A percentile compares a stretch with the other conserved stretches of the same genome.
Evolutionary conservation across 2,797 vertebrate genomes (phyloP).

Genomic region (Schizopygopsis malacanthus): DNA sequence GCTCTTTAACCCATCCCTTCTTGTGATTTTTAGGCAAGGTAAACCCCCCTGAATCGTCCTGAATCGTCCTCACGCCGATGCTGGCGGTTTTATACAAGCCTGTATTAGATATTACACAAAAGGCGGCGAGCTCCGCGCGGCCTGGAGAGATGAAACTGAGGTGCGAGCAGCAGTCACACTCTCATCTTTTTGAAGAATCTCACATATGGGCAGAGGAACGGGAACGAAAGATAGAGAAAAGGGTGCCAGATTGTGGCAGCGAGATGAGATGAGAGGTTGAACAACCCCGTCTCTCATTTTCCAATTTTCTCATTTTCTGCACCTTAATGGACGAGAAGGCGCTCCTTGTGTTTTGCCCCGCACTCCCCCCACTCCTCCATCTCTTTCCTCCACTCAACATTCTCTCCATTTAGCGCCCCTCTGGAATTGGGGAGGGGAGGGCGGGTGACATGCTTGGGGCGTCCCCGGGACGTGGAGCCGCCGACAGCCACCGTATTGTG

Average conservation of each 20-base stretch:
- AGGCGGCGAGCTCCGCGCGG: not conserved
- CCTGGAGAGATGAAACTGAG: constrained; percentile 40
- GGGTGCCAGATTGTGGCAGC: constrained; percentile 33
- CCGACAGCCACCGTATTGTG: constrained; percentile 71
- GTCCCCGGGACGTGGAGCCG: constrained; percentile 65
- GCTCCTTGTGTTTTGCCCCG: constrained; percentile 56
- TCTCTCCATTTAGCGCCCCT: constrained; percentile 65
- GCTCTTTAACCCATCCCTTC: not conserved
- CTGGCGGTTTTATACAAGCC: not conserved
- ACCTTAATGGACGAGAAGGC: constrained; percentile 56
- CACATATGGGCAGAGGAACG: constrained; percentile 17
- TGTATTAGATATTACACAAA: constrained; percentile 19
- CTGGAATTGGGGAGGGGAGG: constrained; percentile 64
- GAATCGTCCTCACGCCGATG: not conserved
- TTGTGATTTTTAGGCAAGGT: not conserved
- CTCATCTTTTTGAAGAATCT: constrained; percentile 49
- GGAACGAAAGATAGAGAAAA: not conserved
- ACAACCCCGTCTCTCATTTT: constrained; percentile 51
- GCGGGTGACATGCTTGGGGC: constrained; percentile 36
- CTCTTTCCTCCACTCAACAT: constrained; percentile 57
- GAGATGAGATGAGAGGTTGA: constrained; percentile 51
- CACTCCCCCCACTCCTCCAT: constrained; percentile 28
- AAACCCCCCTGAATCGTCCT: not conserved
- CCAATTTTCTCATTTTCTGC: constrained; percentile 43
- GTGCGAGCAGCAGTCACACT: constrained; percentile 42